phyloP scores from a whole-genome alignment of 1,140 invertebrate genomes.

The Patella vulgata region DNA sequence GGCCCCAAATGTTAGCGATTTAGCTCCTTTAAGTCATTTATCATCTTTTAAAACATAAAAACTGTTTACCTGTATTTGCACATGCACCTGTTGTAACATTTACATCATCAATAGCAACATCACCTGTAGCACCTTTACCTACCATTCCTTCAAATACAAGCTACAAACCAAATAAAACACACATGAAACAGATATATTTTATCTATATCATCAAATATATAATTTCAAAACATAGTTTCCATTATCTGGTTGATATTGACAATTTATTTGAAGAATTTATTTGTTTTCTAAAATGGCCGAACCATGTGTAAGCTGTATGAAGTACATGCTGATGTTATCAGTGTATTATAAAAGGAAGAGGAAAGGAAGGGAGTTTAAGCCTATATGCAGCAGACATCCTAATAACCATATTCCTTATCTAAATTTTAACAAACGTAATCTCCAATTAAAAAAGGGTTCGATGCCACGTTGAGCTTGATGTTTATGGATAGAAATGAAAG shows the following conservation, averaged over 20 bases:
- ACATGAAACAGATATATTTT: neutral
- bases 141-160: constrained; percentile 53
- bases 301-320: neutral
- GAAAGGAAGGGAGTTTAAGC: too few species aligned
- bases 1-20: too few species aligned
- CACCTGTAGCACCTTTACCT: constrained; percentile 36
- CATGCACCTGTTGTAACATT: constrained; percentile 36
- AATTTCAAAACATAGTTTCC: neutral
- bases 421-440: too few species aligned
- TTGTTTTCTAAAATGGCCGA: neutral
- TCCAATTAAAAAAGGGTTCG: too few species aligned
- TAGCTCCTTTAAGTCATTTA: too few species aligned
- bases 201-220: neutral
- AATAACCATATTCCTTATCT: too few species aligned
- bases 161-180: constrained; percentile 29
- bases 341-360: too few species aligned
- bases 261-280: neutral
- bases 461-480: too few species aligned
- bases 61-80: constrained; percentile 25
- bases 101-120: constrained; percentile 25
- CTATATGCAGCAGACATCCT: too few species aligned
- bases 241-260: constrained; percentile 3
- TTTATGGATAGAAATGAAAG: too few species aligned
- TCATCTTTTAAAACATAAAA: too few species aligned
- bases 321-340: neutral